Evolutionary conservation across 92 coral and sea anemone genomes (phyloP), one percentile per base, ranked within the genome.

Genomic region (Metridium senile): DNA sequence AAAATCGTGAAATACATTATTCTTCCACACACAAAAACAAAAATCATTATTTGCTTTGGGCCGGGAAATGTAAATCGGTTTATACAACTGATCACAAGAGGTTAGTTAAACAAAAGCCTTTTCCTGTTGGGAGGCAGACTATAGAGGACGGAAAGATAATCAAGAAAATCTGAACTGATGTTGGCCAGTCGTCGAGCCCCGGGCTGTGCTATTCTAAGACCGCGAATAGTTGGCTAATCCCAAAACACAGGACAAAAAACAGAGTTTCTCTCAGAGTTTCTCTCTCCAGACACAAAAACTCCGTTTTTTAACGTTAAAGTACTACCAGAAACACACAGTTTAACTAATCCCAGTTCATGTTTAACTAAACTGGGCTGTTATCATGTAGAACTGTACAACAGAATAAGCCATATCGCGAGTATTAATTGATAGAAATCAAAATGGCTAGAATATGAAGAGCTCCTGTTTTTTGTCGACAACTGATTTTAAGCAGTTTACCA

Each of bases 401-500:
- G 52, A 32, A 57, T 68, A 21, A 34, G 43, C 3, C 26, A 68
- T 22, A 17, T 39, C 25, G 49, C 6, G 49, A 39, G 49, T 39
- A 39, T 39, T 39, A 39, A 39, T 39, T 23, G 63, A 35, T 58
- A 45, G 57, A 70, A 63, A 63, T 63, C 69, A 63, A 63, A 39
- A 27, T 70, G 59, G 22, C 21, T 27, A 22, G 9, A 0, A 59
- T 28, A 72, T 72, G 51, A 72, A 56, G 66, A 56, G 78, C 78
- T 58, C 57, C 52, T 72, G 77, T 61, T 28, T 18, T 1, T n/a
- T 20, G 51, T 56, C 66, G 77, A 72, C 77, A 72, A 72, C 27
- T 73, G 78, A 73, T 73, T 73, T 20, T 73, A 58, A 73, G 32
- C 78, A 73, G 78, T 25, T 43, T n/a, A 58, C 45, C 59, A 19